Evolutionary conservation across 64 coral and sea anemone genomes (phyloP).

Genomic region (Acropora tenuis): DNA sequence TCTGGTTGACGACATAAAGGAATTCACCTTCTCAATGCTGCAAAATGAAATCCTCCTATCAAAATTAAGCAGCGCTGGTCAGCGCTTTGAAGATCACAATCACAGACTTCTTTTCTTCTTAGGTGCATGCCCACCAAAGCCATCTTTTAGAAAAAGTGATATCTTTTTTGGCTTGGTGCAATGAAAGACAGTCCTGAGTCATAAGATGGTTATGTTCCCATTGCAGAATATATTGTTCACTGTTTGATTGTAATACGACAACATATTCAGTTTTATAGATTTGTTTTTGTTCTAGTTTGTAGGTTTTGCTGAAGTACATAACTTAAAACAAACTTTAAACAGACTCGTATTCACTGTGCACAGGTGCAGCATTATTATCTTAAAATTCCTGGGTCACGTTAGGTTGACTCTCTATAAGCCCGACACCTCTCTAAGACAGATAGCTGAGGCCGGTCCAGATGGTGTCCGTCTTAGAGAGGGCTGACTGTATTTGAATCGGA

Average conservation of each 20-base stretch:
- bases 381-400: constrained; percentile 50
- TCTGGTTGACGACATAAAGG: constrained; percentile 22
- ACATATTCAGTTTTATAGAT: constrained; percentile 19
- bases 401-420: constrained; percentile 25
- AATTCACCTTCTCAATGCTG: constrained; percentile 13
- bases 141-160: not conserved
- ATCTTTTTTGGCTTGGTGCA: not conserved
- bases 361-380: constrained; percentile 51
- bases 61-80: constrained; percentile 20
- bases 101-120: constrained; percentile 36
- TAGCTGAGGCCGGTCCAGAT: not conserved
- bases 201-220: not conserved
- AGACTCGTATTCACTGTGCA: constrained; percentile 41
- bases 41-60: constrained; percentile 16
- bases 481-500: not conserved
- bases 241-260: constrained; percentile 26
- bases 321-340: constrained; percentile 41
- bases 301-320: constrained; percentile 39
- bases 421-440: not conserved
- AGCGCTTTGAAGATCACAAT: constrained; percentile 43
- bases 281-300: constrained; percentile 43
- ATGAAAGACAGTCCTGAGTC: constrained; percentile 6
- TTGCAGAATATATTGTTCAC: constrained; percentile 11
- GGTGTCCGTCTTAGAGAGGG: constrained; percentile 2
- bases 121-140: not conserved